These are phyloP conservation scores for Diorhabda sublineata DNA, from an alignment of 1,140 invertebrate species.

Conservation along the genomic window DNA sequence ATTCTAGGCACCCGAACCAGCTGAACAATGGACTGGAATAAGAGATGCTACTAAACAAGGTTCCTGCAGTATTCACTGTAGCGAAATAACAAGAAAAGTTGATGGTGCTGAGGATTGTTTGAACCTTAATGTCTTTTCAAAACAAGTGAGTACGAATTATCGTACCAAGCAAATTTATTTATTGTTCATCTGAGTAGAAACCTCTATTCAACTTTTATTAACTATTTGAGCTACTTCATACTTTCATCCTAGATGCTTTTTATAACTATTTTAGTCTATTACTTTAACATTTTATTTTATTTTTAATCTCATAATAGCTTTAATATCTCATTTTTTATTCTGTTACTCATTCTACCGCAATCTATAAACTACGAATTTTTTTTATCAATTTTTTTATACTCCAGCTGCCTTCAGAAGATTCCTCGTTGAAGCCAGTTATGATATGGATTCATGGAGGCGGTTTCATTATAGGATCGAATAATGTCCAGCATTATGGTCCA, in stretches of 20 bases:
- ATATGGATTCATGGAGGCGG: conserved; percentile 63
- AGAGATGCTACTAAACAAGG: conserved; percentile 18
- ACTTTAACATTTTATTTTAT: too few species aligned
- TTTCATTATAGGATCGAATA: conserved; percentile 55
- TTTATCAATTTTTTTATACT: background rate
- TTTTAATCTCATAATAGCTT: too few species aligned
- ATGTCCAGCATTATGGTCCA: conserved; percentile 53
- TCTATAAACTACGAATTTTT: too few species aligned
- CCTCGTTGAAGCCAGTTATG: conserved; percentile 52
- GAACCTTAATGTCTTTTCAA: conserved; percentile 21
- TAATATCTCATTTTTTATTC: too few species aligned
- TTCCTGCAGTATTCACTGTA: conserved; percentile 5
- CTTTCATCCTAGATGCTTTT: too few species aligned
- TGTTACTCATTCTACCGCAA: too few species aligned
- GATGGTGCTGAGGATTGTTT: conserved; percentile 22
- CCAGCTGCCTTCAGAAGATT: background rate
- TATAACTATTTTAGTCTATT: too few species aligned
- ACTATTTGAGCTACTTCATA: too few species aligned
- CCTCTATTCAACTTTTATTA: too few species aligned
- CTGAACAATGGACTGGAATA: conserved; percentile 17
- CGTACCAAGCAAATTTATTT: too few species aligned
- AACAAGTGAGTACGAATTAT: conserved; percentile 3
- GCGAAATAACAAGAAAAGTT: conserved; percentile 3
- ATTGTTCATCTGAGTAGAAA: too few species aligned
- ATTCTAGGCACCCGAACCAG: conserved; percentile 21